Base-by-base conservation (phyloP, 2,888 invertebrate genomes). In the Dorcus hopei region DNA sequence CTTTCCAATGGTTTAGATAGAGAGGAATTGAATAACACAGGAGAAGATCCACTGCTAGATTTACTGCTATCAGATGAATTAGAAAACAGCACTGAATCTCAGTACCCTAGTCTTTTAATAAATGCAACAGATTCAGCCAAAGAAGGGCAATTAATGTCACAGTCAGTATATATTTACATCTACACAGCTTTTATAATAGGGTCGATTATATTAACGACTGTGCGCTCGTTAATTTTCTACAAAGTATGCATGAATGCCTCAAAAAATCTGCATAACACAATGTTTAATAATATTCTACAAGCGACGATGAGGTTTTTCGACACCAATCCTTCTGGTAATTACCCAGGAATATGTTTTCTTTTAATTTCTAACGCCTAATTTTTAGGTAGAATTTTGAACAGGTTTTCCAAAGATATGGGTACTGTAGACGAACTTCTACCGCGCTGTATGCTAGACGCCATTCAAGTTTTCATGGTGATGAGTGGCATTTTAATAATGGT, bases 391-490 rank as follows among this genome's bases (percentile, higher is more conserved):
- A 88, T 93, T 66, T 81, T 93, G 53, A 93, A 93, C 77, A 80
- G 93, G 54, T 93, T 93, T 77, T 90, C 93, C 0, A 93, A 93
- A 74, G 93, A 93, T 72, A 87, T 91, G 78, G 91, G 91, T 0
- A 81, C 88, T 2, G 85, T 93, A 49, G 91, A 91, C 70, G 91
- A 91, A 76, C 79, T 85, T 14, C 75, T 91, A 52, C 89, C 90
- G 0, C 78, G 82, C 61, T 84, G 86, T 70, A 83, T 85, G 71
- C 77, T 88, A 49, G 88, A 89, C 72, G 81, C 86, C 63, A 80
- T 86, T 58, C 83, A 83, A 71, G 84, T 90, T 59, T 84, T 85
- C 68, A 82, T 89, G 77, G 86, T 90, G 52, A 87, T 86, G 83
- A 57, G 83, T 40, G 91, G 90, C 62, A 89, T 90, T 61, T 77